Percentiles rank a stretch among this genome's conserved stretches.
These are phyloP conservation scores for Drosophila triauraria DNA, from an alignment of 1,140 invertebrate species.

Conservation along the genomic window DNA sequence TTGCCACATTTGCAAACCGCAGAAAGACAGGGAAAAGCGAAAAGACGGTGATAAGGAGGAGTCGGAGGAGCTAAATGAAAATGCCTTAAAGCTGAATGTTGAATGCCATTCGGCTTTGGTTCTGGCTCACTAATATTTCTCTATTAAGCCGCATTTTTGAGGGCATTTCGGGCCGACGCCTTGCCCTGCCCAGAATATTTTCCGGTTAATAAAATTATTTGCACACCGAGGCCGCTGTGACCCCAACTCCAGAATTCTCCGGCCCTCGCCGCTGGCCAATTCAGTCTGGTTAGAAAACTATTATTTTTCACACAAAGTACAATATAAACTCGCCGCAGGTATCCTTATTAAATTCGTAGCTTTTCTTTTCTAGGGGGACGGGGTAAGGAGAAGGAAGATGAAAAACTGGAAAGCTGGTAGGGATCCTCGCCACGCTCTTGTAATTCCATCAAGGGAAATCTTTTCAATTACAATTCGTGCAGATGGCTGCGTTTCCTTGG, in stretches of 20 bases:
- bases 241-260: background rate
- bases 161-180: conserved; percentile 23
- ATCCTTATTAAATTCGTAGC: conserved; percentile 76
- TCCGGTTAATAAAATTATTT: conserved; percentile 75
- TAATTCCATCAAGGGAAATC: conserved; percentile 82
- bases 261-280: conserved; percentile 37
- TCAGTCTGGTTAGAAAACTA: conserved; percentile 79
- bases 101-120: conserved; percentile 37
- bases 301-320: conserved; percentile 82
- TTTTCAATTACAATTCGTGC: conserved; percentile 83
- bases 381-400: background rate
- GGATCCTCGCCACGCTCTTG: conserved; percentile 57
- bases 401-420: conserved; percentile 42
- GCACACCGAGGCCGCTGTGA: background rate
- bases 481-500: conserved; percentile 79
- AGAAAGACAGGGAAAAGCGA: conserved; percentile 24
- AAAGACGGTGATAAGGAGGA: conserved; percentile 1
- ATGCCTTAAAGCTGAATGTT: conserved; percentile 64
- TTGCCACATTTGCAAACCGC: conserved; percentile 58
- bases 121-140: conserved; percentile 64
- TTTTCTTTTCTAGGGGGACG: conserved; percentile 3
- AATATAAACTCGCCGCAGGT: conserved; percentile 79
- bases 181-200: conserved; percentile 56
- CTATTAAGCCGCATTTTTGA: conserved; percentile 68
- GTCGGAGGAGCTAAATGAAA: conserved; percentile 21